A percentile compares a stretch with the other conserved stretches of the same genome.
Evolutionary conservation across 2,888 invertebrate genomes (phyloP).

Genomic region (Mythimna loreyi): DNA sequence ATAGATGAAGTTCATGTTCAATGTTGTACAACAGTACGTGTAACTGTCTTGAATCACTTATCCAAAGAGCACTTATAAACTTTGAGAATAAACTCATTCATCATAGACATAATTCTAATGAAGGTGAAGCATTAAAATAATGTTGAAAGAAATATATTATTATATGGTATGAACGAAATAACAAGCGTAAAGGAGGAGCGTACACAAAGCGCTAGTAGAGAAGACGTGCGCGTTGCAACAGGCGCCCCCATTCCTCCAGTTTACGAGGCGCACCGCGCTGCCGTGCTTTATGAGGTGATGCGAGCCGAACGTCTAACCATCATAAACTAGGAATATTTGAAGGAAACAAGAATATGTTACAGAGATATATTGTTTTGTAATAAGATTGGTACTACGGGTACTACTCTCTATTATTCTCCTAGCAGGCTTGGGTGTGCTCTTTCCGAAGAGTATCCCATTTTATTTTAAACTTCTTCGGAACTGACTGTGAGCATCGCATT

Average conservation of each 20-base stretch:
- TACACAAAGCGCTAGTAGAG: slow-evolving; percentile 29
- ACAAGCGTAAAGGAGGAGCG: slow-evolving; percentile 19
- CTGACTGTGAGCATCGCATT: too few species aligned
- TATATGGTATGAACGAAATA: slow-evolving; percentile 16
- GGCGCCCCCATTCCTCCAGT: slow-evolving; percentile 59
- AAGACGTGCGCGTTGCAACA: slow-evolving; percentile 54
- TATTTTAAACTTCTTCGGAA: neutral
- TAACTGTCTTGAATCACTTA: slow-evolving; percentile 5
- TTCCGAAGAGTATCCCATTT: neutral
- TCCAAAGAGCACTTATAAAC: neutral
- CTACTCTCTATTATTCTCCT: neutral
- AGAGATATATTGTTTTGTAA: slow-evolving; percentile 23
- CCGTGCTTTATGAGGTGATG: slow-evolving; percentile 48
- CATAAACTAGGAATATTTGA: slow-evolving; percentile 48
- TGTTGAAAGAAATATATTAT: slow-evolving; percentile 34
- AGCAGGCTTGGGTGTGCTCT: neutral
- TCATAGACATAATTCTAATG: slow-evolving; percentile 3
- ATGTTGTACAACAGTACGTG: neutral
- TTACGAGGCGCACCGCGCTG: slow-evolving; percentile 53
- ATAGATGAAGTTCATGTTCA: neutral
- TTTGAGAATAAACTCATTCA: neutral
- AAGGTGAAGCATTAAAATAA: slow-evolving; percentile 7
- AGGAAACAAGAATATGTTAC: slow-evolving; percentile 30
- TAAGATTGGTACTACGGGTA: neutral
- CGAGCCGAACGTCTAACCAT: slow-evolving; percentile 48